phyloP scores from a whole-genome alignment of 2,113 vertebrate species.

The Parotia lawesii region DNA sequence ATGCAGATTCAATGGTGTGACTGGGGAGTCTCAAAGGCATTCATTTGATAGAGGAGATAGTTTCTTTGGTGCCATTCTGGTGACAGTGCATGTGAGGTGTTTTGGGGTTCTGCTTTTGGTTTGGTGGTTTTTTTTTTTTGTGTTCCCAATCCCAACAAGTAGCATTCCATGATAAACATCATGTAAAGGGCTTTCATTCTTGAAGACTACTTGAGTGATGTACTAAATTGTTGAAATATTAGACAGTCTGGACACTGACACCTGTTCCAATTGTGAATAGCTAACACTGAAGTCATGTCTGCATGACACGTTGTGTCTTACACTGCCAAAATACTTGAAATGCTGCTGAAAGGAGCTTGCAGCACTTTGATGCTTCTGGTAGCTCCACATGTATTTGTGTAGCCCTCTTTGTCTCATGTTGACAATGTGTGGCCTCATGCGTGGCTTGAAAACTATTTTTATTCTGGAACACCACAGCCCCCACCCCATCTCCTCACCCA shows the following conservation, averaged over 20 bases:
- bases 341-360: not conserved
- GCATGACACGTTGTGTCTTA: fast-evolving
- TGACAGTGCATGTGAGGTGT: not conserved
- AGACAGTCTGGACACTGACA: not conserved
- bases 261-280: not conserved
- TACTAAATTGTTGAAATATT: not conserved
- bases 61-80: not conserved
- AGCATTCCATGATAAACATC: not conserved
- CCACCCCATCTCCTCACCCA: fast-evolving
- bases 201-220: not conserved
- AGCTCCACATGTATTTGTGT: not conserved
- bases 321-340: not conserved
- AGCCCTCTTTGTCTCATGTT: not conserved
- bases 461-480: not conserved
- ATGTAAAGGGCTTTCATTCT: not conserved
- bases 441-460: not conserved
- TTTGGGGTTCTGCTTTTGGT: not conserved
- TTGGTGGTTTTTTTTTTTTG: not conserved
- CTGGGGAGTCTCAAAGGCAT: not conserved
- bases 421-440: not conserved
- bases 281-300: not conserved
- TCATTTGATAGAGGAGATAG: not conserved
- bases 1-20: not conserved
- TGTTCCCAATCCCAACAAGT: not conserved
- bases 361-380: not conserved